These are phyloP conservation scores for Drosophila baimaii DNA, from an alignment of 1,140 invertebrate species.

Conservation along the genomic window DNA sequence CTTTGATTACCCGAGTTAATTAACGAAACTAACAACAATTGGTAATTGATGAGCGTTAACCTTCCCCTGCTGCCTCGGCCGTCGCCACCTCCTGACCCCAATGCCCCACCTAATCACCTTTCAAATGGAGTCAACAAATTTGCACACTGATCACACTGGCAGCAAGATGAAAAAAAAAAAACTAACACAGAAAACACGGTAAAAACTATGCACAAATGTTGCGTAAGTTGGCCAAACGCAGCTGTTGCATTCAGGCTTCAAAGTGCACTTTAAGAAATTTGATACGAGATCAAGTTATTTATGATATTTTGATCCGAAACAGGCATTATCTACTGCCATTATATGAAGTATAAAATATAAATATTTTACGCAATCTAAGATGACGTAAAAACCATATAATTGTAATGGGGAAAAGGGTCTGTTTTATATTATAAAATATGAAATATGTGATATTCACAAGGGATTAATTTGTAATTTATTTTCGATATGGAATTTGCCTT, in stretches of 20 bases:
- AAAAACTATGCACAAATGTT: slow-evolving; percentile 38
- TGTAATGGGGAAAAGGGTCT: neutral
- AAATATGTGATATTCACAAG: neutral
- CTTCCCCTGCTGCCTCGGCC: neutral
- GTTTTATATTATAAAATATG: neutral
- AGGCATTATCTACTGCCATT: no score
- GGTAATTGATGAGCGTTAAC: slow-evolving; percentile 68
- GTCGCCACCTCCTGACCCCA: neutral
- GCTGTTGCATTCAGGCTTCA: slow-evolving; percentile 30
- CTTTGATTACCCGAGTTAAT: slow-evolving; percentile 72
- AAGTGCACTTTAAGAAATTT: slow-evolving; percentile 10
- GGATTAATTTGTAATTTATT: neutral
- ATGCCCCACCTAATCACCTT: slow-evolving; percentile 53
- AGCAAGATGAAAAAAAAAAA: neutral
- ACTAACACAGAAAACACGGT: neutral
- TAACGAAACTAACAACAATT: slow-evolving; percentile 69
- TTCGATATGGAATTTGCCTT: no score
- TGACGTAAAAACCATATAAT: neutral
- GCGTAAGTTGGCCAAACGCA: slow-evolving; percentile 62
- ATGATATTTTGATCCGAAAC: neutral
- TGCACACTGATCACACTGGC: slow-evolving; percentile 42
- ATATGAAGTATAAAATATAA: no score
- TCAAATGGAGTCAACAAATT: slow-evolving; percentile 49
- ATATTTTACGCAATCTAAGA: no score
- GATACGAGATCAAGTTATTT: neutral